Conservation (phyloP, 2,113 vertebrate genomes). For the Thomomys bottae region DNA sequence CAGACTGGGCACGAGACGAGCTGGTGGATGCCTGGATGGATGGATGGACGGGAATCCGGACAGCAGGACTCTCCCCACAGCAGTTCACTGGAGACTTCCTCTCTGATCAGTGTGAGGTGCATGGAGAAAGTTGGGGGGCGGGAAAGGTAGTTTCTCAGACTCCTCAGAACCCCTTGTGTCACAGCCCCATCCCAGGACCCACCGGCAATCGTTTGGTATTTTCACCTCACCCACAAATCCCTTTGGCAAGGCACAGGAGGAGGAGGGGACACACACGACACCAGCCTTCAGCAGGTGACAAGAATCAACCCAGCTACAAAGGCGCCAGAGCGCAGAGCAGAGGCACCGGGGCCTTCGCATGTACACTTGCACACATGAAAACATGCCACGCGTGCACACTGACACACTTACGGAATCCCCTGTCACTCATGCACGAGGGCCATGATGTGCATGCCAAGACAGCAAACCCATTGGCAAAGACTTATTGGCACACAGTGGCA, state of each 20-base stretch:
- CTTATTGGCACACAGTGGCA: not conserved
- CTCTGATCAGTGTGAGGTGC: not conserved
- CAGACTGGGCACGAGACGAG: not conserved
- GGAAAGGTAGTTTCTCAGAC: not conserved
- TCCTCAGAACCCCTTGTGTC: not conserved
- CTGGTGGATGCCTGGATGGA: not conserved
- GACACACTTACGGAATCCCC: not conserved
- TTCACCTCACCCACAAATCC: not conserved
- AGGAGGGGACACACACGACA: not conserved
- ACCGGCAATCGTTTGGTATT: not conserved
- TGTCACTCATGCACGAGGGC: not conserved
- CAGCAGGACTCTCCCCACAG: not conserved
- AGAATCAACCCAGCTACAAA: not conserved
- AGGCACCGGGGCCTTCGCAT: not conserved
- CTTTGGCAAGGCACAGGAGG: not conserved
- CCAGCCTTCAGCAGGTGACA: not conserved
- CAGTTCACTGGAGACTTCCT: not conserved
- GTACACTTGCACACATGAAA: not conserved
- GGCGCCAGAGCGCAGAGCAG: not conserved
- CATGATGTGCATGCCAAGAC: not conserved
- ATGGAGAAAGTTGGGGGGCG: not conserved
- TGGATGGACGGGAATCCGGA: not conserved
- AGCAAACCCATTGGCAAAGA: not conserved
- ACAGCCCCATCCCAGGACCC: not conserved
- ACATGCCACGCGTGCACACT: not conserved